Evolutionary conservation across 2,113 vertebrate species (phyloP).

Genomic region (Serinus canaria): DNA sequence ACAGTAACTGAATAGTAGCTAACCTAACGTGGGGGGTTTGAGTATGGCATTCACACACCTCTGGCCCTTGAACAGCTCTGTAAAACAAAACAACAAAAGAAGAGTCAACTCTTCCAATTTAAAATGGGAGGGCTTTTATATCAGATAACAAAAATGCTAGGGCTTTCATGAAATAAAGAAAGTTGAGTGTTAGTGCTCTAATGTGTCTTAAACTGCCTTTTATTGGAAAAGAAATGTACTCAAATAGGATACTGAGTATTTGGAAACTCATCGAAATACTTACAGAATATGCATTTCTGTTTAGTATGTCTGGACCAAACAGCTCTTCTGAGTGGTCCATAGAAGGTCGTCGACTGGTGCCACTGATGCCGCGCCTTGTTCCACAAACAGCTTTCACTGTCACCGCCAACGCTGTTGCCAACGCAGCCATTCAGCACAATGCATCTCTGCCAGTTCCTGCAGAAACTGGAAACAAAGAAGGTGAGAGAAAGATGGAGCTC

Average conservation of each 20-base stretch:
- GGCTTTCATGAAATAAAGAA: not conserved
- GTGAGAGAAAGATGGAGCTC: slow-evolving; percentile 64
- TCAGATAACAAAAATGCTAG: not conserved
- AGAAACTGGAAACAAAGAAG: slow-evolving; percentile 97
- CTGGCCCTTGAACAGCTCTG: not conserved
- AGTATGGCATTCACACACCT: not conserved
- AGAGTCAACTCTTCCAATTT: not conserved
- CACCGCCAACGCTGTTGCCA: slow-evolving; percentile 92
- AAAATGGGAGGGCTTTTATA: not conserved
- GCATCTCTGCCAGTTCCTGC: slow-evolving; percentile 88
- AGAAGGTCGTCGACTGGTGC: slow-evolving; percentile 93
- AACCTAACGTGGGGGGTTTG: not conserved
- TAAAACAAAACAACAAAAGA: not conserved
- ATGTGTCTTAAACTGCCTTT: not conserved
- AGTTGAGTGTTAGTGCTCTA: not conserved
- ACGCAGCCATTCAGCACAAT: slow-evolving; percentile 90
- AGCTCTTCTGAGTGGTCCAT: slow-evolving; percentile 98
- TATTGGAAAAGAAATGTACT: not conserved
- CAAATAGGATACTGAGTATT: not conserved
- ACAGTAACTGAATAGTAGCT: not conserved
- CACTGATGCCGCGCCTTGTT: slow-evolving; percentile 93
- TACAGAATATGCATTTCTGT: slow-evolving; percentile 52
- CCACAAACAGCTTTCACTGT: slow-evolving; percentile 96
- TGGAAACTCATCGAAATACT: not conserved
- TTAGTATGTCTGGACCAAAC: slow-evolving; percentile 96